A percentile compares a stretch with the other conserved stretches of the same genome.
Evolutionary conservation across 2,797 vertebrate species (phyloP).

Genomic region (Sphenopsis melanotis): DNA sequence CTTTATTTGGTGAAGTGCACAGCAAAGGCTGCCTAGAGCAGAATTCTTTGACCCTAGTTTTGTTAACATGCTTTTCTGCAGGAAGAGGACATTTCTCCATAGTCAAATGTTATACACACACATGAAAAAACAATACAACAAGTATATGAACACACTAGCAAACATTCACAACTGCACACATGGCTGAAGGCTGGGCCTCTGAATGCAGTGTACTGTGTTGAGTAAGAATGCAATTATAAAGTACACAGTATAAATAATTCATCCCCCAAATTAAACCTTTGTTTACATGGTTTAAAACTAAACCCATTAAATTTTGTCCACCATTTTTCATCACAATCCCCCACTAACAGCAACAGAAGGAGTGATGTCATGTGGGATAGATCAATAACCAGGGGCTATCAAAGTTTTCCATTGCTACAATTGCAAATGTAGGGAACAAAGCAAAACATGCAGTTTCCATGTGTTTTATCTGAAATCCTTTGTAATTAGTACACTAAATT

Average conservation of each 20-base stretch:
- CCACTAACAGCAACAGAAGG: neutral
- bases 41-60: neutral
- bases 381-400: neutral
- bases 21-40: neutral
- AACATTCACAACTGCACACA: neutral
- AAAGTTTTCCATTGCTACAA: neutral
- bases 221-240: neutral
- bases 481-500: neutral
- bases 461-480: neutral
- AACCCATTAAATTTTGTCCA: neutral
- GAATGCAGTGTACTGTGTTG: neutral
- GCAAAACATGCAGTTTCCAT: neutral
- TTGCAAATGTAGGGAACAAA: neutral
- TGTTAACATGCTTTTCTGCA: neutral
- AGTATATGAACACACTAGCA: neutral
- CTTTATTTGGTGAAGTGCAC: neutral
- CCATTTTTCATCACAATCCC: neutral
- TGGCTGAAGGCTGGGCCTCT: neutral
- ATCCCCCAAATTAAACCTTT: neutral
- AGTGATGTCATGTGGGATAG: neutral
- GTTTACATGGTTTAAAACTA: neutral
- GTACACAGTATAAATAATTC: neutral
- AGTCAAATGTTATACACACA: fast-evolving
- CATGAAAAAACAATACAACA: neutral
- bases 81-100: neutral